Evolutionary conservation across 2,797 vertebrate genomes (phyloP).

Genomic region (Cryptoprocta ferox): DNA sequence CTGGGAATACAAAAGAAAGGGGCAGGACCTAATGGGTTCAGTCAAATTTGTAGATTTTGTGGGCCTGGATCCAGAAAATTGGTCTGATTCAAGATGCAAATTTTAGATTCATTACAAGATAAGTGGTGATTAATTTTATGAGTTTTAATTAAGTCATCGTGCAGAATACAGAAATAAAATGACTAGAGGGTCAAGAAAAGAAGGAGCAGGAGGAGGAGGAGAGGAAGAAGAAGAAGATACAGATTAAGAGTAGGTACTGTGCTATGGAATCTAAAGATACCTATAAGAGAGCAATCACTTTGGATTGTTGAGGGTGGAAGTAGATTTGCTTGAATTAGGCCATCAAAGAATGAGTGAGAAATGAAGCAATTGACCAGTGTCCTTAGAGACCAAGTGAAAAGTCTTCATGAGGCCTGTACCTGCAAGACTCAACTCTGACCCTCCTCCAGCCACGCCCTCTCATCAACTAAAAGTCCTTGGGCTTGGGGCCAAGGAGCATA

Average conservation of each 20-base stretch:
- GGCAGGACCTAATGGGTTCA: background rate
- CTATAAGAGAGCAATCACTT: background rate
- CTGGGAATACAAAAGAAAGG: background rate
- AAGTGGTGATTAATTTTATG: background rate
- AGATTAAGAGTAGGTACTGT: background rate
- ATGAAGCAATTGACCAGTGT: background rate
- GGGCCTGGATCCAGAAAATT: background rate
- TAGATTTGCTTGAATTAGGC: background rate
- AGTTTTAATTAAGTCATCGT: slow-evolving; percentile 15
- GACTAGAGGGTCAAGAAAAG: background rate
- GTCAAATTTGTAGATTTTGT: background rate
- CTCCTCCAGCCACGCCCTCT: background rate
- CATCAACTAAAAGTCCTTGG: background rate
- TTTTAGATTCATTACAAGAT: background rate
- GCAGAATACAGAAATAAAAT: background rate
- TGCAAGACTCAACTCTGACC: background rate
- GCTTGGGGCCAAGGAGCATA: background rate
- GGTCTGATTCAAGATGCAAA: background rate
- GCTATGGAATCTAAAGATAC: background rate
- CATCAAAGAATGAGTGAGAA: background rate
- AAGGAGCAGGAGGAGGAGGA: fast-evolving
- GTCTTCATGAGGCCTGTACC: background rate
- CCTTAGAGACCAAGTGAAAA: background rate
- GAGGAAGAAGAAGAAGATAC: too few relatives aligned
- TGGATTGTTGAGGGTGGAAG: background rate